Conservation (phyloP, 2,888 invertebrate species). For the Salticus scenicus region DNA sequence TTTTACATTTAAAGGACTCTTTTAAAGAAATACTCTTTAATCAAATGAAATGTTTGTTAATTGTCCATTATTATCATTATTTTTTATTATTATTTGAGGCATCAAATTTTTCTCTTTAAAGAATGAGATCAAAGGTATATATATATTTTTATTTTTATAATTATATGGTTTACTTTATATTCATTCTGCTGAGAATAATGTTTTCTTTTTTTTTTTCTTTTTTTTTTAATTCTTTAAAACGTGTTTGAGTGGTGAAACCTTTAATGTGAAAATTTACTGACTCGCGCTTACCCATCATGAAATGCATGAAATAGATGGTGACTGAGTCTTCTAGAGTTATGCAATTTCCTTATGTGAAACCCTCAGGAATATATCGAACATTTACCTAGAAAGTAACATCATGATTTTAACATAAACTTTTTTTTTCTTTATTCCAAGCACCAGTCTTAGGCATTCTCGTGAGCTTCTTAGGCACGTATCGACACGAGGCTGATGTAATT, state of each 20-base stretch:
- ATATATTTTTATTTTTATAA: too few species aligned
- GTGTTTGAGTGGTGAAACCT: neutral
- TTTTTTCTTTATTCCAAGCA: constrained; percentile 20
- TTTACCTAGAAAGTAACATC: constrained; percentile 55
- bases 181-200: too few species aligned
- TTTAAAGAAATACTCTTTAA: too few species aligned
- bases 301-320: neutral
- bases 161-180: too few species aligned
- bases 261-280: neutral
- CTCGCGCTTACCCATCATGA: neutral
- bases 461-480: constrained; percentile 55
- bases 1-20: too few species aligned
- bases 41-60: too few species aligned
- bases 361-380: constrained; percentile 38
- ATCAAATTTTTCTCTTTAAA: too few species aligned
- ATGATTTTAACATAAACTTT: constrained; percentile 61
- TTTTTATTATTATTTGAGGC: too few species aligned
- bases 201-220: too few species aligned
- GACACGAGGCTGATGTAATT: constrained; percentile 28
- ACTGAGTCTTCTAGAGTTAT: constrained; percentile 26
- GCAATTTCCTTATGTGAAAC: constrained; percentile 20
- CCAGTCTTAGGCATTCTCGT: constrained; percentile 35
- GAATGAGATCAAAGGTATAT: too few species aligned
- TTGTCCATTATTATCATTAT: too few species aligned
- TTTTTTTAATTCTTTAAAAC: neutral